These are phyloP conservation scores for Phalacrocorax carbo DNA, from an alignment of 2,113 vertebrate genomes.

Conservation along the genomic window DNA sequence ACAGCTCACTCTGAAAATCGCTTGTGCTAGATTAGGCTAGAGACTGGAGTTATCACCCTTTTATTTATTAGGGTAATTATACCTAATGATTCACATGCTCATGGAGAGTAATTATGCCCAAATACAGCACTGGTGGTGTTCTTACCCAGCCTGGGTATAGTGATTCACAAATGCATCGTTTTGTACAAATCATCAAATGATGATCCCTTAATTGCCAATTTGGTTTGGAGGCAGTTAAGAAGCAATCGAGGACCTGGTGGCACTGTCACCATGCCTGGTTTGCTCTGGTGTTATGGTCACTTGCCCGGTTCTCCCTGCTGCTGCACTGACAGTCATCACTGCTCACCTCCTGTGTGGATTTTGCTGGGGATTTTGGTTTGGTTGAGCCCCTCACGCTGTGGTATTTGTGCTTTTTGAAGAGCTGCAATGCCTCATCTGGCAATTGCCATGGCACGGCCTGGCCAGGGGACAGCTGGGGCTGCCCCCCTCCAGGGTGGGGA, in stretches of 20 bases:
- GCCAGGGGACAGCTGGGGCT: not conserved
- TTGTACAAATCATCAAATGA: not conserved
- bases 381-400: rapidly evolving
- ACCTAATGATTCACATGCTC: constrained; percentile 60
- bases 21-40: not conserved
- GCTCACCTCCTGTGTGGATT: rapidly evolving
- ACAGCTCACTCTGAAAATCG: not conserved
- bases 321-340: rapidly evolving
- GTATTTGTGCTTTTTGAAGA: not conserved
- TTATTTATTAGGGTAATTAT: constrained; percentile 66
- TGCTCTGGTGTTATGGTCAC: rapidly evolving
- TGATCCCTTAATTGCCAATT: not conserved
- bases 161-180: constrained; percentile 13
- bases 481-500: not conserved
- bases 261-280: rapidly evolving
- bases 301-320: rapidly evolving
- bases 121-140: not conserved
- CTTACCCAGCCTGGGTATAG: not conserved
- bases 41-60: constrained; percentile 36
- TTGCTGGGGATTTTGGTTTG: not conserved
- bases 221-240: not conserved
- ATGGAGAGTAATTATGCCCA: constrained; percentile 50
- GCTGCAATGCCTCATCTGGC: rapidly evolving
- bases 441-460: not conserved
- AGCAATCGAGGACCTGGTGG: rapidly evolving